These are phyloP conservation scores for Copidosoma floridanum DNA, from an alignment of 1,140 invertebrate genomes.

Conservation along the genomic window DNA sequence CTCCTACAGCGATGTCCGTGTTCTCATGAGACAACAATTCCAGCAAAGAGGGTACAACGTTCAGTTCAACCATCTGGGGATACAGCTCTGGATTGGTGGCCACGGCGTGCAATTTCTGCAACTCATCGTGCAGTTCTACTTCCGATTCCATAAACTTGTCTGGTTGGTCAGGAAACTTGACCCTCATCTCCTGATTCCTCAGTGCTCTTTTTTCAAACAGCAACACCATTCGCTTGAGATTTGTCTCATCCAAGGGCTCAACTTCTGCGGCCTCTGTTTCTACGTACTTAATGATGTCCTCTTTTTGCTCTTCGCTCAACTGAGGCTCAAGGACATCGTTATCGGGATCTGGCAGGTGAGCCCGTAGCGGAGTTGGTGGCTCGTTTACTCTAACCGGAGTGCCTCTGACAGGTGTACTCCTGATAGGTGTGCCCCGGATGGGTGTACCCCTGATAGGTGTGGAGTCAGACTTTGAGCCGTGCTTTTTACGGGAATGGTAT, in stretches of 20 bases:
- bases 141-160: slow-evolving; percentile 99
- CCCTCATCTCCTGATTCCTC: slow-evolving; percentile 96
- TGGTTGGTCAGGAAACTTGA: slow-evolving; percentile 96
- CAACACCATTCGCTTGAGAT: slow-evolving; percentile 84
- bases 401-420: slow-evolving; percentile 38
- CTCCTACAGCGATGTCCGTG: slow-evolving; percentile 84
- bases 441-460: slow-evolving; percentile 6
- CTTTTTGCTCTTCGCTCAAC: slow-evolving; percentile 71
- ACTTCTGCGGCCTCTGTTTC: slow-evolving; percentile 78
- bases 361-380: slow-evolving; percentile 56
- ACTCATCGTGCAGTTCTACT: slow-evolving; percentile 87
- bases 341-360: slow-evolving; percentile 50
- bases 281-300: slow-evolving; percentile 79
- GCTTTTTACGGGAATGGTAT: slow-evolving; percentile 50
- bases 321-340: slow-evolving; percentile 62
- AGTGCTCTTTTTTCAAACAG: slow-evolving; percentile 92
- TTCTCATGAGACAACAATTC: slow-evolving; percentile 96
- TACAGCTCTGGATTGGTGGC: slow-evolving; percentile 96
- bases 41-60: slow-evolving; percentile 85
- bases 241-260: slow-evolving; percentile 81
- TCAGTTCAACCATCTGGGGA: slow-evolving; percentile 84
- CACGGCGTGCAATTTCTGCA: slow-evolving; percentile 91
- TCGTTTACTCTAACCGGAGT: slow-evolving; percentile 55
- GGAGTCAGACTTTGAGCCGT: slow-evolving; percentile 34
- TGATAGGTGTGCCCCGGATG: slow-evolving; percentile 46